A percentile compares a stretch with the other conserved stretches of the same genome.
These are phyloP conservation scores for Tachypleus tridentatus DNA, from an alignment of 1,140 invertebrate genomes.

Conservation along the genomic window DNA sequence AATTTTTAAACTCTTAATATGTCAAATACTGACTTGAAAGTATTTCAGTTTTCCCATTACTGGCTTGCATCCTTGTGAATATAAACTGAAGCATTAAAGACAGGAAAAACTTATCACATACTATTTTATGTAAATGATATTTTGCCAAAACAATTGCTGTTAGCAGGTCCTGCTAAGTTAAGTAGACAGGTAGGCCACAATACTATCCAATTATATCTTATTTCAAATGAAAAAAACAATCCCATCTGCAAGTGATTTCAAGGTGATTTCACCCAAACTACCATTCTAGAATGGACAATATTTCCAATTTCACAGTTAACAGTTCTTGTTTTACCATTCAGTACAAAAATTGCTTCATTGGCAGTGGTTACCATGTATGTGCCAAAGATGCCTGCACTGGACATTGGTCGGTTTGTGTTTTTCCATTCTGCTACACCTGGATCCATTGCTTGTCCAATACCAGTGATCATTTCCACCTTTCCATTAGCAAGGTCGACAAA, in stretches of 20 bases:
- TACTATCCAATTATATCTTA: not conserved
- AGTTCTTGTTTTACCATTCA: slow-evolving; percentile 57
- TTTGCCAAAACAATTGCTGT: not conserved
- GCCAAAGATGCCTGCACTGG: slow-evolving; percentile 55
- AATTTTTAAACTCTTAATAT: too few species aligned
- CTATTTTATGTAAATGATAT: too few species aligned
- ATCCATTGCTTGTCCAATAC: slow-evolving; percentile 49
- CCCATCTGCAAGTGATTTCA: slow-evolving; percentile 9
- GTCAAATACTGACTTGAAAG: too few species aligned
- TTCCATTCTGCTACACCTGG: slow-evolving; percentile 48
- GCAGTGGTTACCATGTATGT: slow-evolving; percentile 61
- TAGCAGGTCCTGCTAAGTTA: not conserved
- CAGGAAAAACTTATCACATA: too few species aligned
- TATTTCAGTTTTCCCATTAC: too few species aligned
- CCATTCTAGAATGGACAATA: slow-evolving; percentile 47
- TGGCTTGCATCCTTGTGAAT: too few species aligned
- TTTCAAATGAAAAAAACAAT: not conserved
- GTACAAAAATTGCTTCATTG: slow-evolving; percentile 54
- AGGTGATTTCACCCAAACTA: slow-evolving; percentile 46
- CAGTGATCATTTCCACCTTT: slow-evolving; percentile 66
- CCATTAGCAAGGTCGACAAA: slow-evolving; percentile 60
- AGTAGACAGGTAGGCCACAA: not conserved
- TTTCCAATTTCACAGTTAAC: slow-evolving; percentile 65
- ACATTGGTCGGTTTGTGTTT: slow-evolving; percentile 52
- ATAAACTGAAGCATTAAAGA: too few species aligned